A percentile compares a stretch with the other conserved stretches of the same genome.
Conservation (phyloP, 2,888 invertebrate genomes). For the Calephelis perditalis region DNA sequence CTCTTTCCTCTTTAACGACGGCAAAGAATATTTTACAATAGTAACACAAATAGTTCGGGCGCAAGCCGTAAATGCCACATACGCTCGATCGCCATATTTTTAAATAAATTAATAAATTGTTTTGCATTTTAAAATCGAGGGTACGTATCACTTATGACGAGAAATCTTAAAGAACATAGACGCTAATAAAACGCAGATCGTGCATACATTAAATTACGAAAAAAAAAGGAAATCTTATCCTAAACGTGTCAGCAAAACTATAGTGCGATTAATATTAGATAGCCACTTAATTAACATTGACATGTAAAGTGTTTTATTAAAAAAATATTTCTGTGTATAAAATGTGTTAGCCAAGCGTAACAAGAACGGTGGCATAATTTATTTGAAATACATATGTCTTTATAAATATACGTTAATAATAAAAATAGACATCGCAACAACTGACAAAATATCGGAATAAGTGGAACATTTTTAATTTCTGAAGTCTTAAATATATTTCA, state of each 20-base stretch:
- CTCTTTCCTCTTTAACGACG: conserved; percentile 71
- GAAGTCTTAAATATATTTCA: too few species aligned
- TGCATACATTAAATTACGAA: conserved; percentile 73
- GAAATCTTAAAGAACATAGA: conserved; percentile 53
- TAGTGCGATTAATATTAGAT: conserved; percentile 73
- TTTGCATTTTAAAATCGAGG: conserved; percentile 39
- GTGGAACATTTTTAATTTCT: too few species aligned
- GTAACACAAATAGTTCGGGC: conserved; percentile 69
- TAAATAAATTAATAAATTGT: conserved; percentile 56
- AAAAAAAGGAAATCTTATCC: conserved; percentile 58
- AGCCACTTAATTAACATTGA: conserved; percentile 73
- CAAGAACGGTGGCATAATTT: conserved; percentile 51
- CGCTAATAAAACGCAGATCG: conserved; percentile 71
- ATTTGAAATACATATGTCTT: conserved; percentile 34
- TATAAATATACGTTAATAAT: too few species aligned
- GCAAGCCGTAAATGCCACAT: conserved; percentile 47
- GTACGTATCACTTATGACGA: conserved; percentile 47
- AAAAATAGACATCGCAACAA: too few species aligned
- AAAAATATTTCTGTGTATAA: conserved; percentile 77
- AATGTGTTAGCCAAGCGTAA: conserved; percentile 72
- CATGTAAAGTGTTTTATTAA: conserved; percentile 72
- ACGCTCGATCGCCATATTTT: conserved; percentile 34
- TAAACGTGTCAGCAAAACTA: conserved; percentile 77
- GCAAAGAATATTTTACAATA: conserved; percentile 71
- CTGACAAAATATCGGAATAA: too few species aligned